A percentile compares a stretch with the other conserved stretches of the same genome.
phyloP scores from a whole-genome alignment of 2,888 invertebrate species.

The Lutraria lutraria region DNA sequence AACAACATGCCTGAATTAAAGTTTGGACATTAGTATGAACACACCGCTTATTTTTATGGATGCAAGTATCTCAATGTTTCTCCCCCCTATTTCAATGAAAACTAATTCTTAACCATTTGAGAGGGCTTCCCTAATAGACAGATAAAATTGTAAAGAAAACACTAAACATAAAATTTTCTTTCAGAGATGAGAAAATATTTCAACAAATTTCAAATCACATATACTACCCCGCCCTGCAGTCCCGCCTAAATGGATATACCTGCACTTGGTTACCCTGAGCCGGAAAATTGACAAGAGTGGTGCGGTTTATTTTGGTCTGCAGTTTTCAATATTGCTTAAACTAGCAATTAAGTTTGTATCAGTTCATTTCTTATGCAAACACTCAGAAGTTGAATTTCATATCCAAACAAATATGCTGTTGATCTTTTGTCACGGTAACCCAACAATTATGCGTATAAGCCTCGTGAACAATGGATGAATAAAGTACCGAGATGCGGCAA shows the following conservation, averaged over 20 bases:
- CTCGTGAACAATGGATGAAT: background rate
- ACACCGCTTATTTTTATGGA: too few species aligned
- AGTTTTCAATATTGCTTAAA: background rate
- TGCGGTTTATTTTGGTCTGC: background rate
- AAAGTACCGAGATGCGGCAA: background rate
- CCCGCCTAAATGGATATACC: too few species aligned
- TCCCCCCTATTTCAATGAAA: background rate
- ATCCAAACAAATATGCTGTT: background rate
- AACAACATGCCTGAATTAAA: too few species aligned
- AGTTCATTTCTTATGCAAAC: background rate
- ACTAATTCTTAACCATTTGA: background rate
- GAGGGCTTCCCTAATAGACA: background rate
- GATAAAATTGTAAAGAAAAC: background rate
- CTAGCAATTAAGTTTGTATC: slow-evolving; percentile 13
- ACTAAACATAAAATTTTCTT: background rate
- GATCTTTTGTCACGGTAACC: background rate
- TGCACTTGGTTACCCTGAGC: background rate
- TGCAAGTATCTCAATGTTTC: background rate
- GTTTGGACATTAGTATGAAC: too few species aligned
- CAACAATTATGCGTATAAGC: background rate
- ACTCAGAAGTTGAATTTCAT: background rate
- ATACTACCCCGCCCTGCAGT: background rate
- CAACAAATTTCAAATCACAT: background rate
- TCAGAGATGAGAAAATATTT: background rate
- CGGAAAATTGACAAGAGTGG: background rate